Conservation (phyloP, 2,797 vertebrate genomes). For the Orientallactaga sibirica region DNA sequence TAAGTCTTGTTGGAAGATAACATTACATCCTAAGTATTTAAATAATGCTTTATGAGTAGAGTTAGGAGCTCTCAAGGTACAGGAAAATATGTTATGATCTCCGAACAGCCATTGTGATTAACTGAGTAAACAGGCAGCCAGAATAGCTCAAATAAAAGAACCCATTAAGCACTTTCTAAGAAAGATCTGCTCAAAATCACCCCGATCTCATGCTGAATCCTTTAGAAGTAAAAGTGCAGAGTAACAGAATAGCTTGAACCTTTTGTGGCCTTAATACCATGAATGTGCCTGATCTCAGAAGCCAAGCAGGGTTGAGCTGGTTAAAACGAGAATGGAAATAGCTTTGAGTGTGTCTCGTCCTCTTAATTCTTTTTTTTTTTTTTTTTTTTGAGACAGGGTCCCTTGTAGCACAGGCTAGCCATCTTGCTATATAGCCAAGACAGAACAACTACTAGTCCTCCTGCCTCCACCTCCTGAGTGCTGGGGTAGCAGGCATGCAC, state of each 20-base stretch:
- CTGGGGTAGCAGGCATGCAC: no score
- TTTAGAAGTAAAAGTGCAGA: conserved; percentile 12
- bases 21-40: conserved; percentile 51
- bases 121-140: neutral
- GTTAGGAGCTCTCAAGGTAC: neutral
- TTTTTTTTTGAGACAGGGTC: no score
- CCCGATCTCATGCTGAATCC: neutral
- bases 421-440: no score
- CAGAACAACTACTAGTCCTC: no score
- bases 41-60: conserved; percentile 1
- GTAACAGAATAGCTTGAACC: neutral
- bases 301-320: no score
- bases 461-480: no score
- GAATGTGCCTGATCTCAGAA: no score
- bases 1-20: conserved; percentile 49
- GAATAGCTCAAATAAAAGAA: neutral
- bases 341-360: no score
- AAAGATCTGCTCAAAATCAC: conserved; percentile 52
- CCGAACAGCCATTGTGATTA: neutral
- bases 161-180: neutral
- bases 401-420: no score
- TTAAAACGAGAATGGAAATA: no score
- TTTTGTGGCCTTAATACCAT: no score
- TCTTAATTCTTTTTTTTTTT: no score
- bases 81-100: neutral